Conservation (phyloP, 2,113 vertebrate species). For the Poecile atricapillus region DNA sequence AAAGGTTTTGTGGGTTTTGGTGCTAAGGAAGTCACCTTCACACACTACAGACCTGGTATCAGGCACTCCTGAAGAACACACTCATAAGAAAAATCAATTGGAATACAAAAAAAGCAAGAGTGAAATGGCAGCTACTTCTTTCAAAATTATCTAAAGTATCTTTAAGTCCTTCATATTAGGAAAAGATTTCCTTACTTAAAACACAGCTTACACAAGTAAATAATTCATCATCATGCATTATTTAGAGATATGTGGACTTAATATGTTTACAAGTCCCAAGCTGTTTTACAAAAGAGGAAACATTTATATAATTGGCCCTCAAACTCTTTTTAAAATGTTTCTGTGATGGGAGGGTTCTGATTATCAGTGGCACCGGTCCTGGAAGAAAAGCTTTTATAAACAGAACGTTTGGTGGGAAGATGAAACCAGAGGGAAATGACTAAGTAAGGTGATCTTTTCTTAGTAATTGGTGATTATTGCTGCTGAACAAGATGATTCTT, state of each 20-base stretch:
- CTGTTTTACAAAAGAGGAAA: conserved; percentile 49
- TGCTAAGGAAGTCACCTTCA: background rate
- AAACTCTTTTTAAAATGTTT: background rate
- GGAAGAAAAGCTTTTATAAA: background rate
- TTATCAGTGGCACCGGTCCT: background rate
- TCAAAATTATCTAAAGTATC: background rate
- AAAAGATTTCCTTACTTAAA: conserved; percentile 5
- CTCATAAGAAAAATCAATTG: background rate
- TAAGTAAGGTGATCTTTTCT: conserved; percentile 7
- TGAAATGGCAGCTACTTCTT: background rate
- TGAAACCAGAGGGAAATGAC: background rate
- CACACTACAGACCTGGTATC: background rate
- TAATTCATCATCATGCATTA: conserved; percentile 52
- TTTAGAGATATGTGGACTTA: conserved; percentile 13
- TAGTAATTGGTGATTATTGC: background rate
- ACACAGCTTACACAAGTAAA: conserved; percentile 21
- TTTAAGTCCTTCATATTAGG: background rate
- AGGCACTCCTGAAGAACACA: background rate
- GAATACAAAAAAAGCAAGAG: background rate
- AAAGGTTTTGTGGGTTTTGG: background rate
- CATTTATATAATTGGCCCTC: conserved; percentile 1
- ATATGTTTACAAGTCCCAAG: conserved; percentile 40
- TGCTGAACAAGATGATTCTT: background rate
- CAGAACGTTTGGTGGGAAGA: background rate
- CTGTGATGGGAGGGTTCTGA: background rate